Evolutionary conservation across 2,113 vertebrate species (phyloP), one percentile per base, ranked within the genome.

Genomic region (Pelecanus crispus): DNA sequence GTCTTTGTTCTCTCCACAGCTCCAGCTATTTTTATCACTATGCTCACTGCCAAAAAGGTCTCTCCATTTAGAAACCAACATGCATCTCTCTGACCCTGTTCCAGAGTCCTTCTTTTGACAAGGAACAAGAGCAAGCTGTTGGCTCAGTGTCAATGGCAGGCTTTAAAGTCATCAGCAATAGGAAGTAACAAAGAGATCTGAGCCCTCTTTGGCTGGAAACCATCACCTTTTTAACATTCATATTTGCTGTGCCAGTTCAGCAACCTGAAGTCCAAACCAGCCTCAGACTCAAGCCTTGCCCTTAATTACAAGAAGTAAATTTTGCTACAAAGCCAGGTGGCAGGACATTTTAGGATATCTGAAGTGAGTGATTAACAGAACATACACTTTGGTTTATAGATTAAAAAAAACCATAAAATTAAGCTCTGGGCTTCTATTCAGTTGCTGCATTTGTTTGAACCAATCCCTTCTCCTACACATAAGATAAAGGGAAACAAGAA

Each of bases 21-120:
- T 85, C 12, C 26, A 83, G 44, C 34, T 94, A 90, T 94, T 94
- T 94, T 86, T 90, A 77, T 86, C 24, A 40, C 7, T 62, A 12
- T 61, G 4, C 4, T 88, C 17, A 20, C 26, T 92, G 79, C 71
- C 82, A 92, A 49, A 91, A 90, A 25, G 29, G 7, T 67, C 81
- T 88, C 82, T 56, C 52, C 21, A 40, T 65, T 92, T 88, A 86
- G 79, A 93, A 93, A 93, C 40, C 31, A 82, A 70, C 29, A 65
- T 15, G 29, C 12, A 38, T 71, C 74, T 85, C n/a, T 56, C 62
- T 92, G 88, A 94, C 78, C 61, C 29, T 26, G 2, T 68, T 90
- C 56, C 61, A 82, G 32, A 66, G 58, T 65, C 45, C 59, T 68
- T 62, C 50, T 81, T 87, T 88, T 59, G 58, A 82, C 24, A 56